Base-by-base conservation (phyloP, 2,888 invertebrate genomes). In the Eupithecia subumbrata region DNA sequence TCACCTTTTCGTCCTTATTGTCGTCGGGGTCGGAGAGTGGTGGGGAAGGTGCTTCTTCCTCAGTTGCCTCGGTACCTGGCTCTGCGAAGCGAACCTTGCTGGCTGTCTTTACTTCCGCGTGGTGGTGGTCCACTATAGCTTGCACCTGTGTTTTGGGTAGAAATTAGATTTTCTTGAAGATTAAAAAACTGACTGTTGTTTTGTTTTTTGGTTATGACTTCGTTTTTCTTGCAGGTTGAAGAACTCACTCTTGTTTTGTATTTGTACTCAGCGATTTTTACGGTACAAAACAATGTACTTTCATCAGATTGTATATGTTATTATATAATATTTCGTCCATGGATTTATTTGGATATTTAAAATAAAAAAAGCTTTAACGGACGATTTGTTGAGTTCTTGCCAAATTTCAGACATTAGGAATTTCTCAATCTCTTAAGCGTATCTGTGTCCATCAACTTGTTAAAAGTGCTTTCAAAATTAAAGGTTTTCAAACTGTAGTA, bases 71-170 rank as follows among this genome's bases (percentile, higher is more conserved):
- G 80, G 87, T 85, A 0, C 95, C 95, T 0, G 97, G 97, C 89
- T 98, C 98, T 84, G 98, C 97, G 92, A 98, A 98, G 79, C 98
- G 96, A 74, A 98, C 98, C 94, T 98, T 98, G 82, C 97, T 97
- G 77, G 97, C 96, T 37, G 96, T 96, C 92, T 98, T 97, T 80
- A 96, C 96, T 86, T 97, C 97, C 80, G 97, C 97, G 88, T 98
- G 98, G 89, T 98, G 97, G 88, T 98, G 97, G 92, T 99, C 98
- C 80, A 99, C 97, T 85, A 99, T 98, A 72, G 98, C 97, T 96
- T 99, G 98, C 72, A 98, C 98, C 98, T 98, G 95, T 79, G 75
- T 71, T 72, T 66, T 56, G 11, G 14, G 40, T 16, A 40, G 3
- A 18, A 18, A 2, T 72, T 72, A 74, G 56, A 12, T 14, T 40